Percentiles rank a stretch among this genome's conserved stretches.
Evolutionary conservation across 2,888 invertebrate species (phyloP).

Genomic region (Altica lythri): DNA sequence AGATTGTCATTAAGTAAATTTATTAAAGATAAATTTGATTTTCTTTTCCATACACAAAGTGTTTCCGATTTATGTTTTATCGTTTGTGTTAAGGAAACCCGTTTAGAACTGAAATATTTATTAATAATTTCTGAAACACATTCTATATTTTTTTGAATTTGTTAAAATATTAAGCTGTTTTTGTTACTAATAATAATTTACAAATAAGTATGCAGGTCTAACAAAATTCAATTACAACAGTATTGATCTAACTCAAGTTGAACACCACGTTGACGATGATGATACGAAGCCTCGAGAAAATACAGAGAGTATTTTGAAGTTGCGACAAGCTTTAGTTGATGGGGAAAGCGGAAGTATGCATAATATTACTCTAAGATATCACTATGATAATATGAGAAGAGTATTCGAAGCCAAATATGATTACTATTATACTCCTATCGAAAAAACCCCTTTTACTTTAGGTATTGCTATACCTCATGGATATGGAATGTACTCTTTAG

Average conservation of each 20-base stretch:
- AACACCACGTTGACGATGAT: constrained; percentile 67
- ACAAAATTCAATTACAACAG: constrained; percentile 81
- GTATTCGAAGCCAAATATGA: constrained; percentile 79
- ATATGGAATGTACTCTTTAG: constrained; percentile 75
- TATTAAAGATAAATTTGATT: no score
- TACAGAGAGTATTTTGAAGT: constrained; percentile 61
- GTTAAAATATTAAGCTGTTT: constrained; percentile 2
- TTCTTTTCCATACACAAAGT: no score
- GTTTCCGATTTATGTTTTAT: no score
- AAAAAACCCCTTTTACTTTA: constrained; percentile 88
- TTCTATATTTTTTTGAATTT: not conserved
- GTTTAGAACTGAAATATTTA: no score
- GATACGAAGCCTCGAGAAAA: constrained; percentile 66
- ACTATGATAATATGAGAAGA: constrained; percentile 84
- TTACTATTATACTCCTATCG: constrained; percentile 81
- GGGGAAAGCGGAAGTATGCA: constrained; percentile 69
- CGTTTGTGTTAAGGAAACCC: no score
- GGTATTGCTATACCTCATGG: constrained; percentile 81
- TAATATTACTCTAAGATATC: constrained; percentile 74
- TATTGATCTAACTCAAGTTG: constrained; percentile 93
- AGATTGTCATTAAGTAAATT: no score
- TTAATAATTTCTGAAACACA: no score
- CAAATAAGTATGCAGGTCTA: constrained; percentile 43
- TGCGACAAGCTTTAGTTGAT: constrained; percentile 75
- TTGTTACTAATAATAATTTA: no score